These are phyloP conservation scores for Seira ritae DNA, from an alignment of 2,888 invertebrate species.

Conservation along the genomic window DNA sequence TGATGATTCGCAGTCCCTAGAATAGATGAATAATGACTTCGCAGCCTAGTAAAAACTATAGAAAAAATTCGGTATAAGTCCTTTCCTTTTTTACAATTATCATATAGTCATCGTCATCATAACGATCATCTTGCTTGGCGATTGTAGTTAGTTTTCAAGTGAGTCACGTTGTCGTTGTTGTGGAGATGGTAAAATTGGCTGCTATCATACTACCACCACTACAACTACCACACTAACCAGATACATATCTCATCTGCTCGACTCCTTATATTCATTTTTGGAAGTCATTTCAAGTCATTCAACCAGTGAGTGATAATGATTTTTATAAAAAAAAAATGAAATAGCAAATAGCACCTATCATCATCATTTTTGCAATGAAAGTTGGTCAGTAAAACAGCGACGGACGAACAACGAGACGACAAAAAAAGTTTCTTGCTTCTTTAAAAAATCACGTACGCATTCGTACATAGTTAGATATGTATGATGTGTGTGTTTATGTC, in stretches of 20 bases:
- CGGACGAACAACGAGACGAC: background rate
- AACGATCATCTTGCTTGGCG: background rate
- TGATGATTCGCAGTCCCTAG: background rate
- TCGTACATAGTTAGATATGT: no score
- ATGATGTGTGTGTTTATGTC: no score
- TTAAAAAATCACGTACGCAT: background rate
- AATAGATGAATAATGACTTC: background rate
- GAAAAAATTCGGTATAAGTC: background rate
- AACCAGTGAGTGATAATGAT: conserved; percentile 6
- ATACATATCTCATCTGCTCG: background rate
- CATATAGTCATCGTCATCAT: background rate
- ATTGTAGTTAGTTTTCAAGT: background rate
- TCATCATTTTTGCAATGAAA: conserved; percentile 7
- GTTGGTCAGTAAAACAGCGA: conserved; percentile 5
- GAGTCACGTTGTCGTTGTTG: background rate
- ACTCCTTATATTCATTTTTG: background rate
- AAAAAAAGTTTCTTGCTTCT: background rate
- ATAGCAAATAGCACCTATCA: background rate
- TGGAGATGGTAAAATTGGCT: conserved; percentile 1
- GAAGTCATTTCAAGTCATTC: conserved; percentile 14
- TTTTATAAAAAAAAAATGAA: background rate
- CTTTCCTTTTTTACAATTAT: conserved; percentile 12
- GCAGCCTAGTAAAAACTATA: background rate
- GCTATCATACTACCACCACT: background rate
- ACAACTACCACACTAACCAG: background rate